Evolutionary conservation across 2,113 vertebrate species (phyloP).

Genomic region (Galemys pyrenaicus): DNA sequence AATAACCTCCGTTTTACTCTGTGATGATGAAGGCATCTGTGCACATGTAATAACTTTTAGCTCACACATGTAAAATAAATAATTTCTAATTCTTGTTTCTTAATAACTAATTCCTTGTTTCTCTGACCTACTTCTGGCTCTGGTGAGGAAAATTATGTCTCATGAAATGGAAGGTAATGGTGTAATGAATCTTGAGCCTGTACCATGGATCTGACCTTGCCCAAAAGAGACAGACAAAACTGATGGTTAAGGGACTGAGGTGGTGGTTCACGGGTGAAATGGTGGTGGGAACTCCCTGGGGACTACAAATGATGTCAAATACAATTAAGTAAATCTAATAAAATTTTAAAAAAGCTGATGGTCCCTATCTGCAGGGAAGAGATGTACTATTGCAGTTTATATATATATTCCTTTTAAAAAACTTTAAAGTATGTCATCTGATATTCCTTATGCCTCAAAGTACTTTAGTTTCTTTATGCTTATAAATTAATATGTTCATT

Average conservation of each 20-base stretch:
- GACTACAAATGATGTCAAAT: too few relatives aligned
- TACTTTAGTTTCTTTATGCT: neutral
- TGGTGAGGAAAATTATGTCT: neutral
- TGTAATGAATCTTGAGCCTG: neutral
- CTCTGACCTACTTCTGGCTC: slow-evolving; percentile 22
- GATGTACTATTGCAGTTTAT: neutral
- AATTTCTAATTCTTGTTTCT: slow-evolving; percentile 37
- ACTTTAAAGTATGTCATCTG: neutral
- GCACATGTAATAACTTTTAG: neutral
- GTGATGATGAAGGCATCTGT: neutral
- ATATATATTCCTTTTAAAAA: neutral
- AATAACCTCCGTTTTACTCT: neutral
- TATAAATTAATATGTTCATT: slow-evolving; percentile 4
- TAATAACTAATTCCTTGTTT: slow-evolving; percentile 20
- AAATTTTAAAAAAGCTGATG: too few relatives aligned
- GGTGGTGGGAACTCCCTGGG: too few relatives aligned
- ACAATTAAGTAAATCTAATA: too few relatives aligned
- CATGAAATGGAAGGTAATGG: neutral
- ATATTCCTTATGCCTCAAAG: neutral
- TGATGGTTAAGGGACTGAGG: too few relatives aligned
- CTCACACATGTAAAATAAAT: slow-evolving; percentile 43
- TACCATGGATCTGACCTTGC: neutral
- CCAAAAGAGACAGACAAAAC: neutral
- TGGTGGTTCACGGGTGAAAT: too few relatives aligned
- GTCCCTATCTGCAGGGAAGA: neutral